These are phyloP conservation scores for Fringilla coelebs DNA, from an alignment of 2,797 vertebrate species.

Conservation along the genomic window DNA sequence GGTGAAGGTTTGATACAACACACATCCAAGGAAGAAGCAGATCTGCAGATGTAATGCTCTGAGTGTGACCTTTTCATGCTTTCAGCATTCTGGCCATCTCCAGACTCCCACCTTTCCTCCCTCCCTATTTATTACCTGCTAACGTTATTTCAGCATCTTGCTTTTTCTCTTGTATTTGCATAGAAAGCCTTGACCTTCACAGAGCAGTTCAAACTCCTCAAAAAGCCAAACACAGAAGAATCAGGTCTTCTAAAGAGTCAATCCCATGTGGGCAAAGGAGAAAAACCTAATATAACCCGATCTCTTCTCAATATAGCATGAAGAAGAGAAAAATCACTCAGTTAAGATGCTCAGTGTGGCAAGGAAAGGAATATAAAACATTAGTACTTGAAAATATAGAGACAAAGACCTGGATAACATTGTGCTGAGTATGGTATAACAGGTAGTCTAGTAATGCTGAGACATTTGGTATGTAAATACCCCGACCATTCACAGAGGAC, in stretches of 20 bases:
- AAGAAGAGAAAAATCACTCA: neutral
- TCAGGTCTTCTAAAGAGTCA: neutral
- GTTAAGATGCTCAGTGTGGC: neutral
- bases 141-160: neutral
- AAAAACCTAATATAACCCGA: neutral
- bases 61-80: neutral
- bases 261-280: neutral
- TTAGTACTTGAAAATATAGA: conserved; percentile 14
- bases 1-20: neutral
- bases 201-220: neutral
- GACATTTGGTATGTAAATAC: conserved; percentile 54
- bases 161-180: neutral
- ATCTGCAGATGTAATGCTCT: neutral
- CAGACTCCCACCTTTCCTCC: neutral
- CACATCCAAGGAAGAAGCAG: neutral
- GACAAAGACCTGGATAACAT: conserved; percentile 21
- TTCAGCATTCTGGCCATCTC: neutral
- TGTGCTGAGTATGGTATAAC: conserved; percentile 34
- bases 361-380: neutral
- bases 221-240: neutral
- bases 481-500: conserved; percentile 35
- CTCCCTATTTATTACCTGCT: neutral
- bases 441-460: conserved; percentile 52
- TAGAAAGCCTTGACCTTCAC: neutral
- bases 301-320: neutral